Base-by-base conservation (phyloP, 1,140 invertebrate genomes). In the Manduca sexta region DNA sequence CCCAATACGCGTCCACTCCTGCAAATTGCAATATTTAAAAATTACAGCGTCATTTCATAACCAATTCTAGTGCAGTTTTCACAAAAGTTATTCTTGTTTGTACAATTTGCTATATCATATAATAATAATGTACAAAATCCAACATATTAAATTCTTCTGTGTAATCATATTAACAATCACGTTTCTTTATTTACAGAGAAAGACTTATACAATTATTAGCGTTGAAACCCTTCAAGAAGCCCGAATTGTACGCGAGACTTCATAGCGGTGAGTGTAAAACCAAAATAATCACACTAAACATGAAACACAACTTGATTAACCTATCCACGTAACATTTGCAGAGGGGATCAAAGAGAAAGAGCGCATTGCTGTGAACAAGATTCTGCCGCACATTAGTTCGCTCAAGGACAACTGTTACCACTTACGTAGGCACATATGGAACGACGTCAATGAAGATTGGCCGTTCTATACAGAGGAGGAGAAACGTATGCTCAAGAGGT, bases 361-460 rank as follows among this genome's bases (percentile, higher is more conserved):
- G 69, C 91, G 92, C 64, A 90, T 89, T 68, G 78, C 90, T 66
- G 88, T 95, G 60, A 91, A 89, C 67, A 90, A 88, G 56, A 90
- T 95, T 57, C 85, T 98, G 58, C 92, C 91, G 58, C 91, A 93
- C 74, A 91, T 98, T 49, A 92, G 94, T 46, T 87, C 81, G 35
- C 87, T 95, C 72, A 93, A 93, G 70, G 94, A 97, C 80, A 97
- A 97, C 86, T 92, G 91, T 56, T 98, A 95, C 85, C 91, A 94
- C 68, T 88, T 98, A 71, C 89, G 92, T 42, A 92, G 93, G 64
- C 90, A 93, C 66, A 88, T 95, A 53, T 98, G 95, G 94, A 95
- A 94, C 74, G 95, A 98, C 72, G 95, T 98, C 39, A 92, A 94
- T 64, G 93, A 95, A 68, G 95, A 98, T 73, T 98, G 96, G 96